These are phyloP conservation scores for Danio aesculapii DNA, from an alignment of 2,797 vertebrate species.

Conservation along the genomic window DNA sequence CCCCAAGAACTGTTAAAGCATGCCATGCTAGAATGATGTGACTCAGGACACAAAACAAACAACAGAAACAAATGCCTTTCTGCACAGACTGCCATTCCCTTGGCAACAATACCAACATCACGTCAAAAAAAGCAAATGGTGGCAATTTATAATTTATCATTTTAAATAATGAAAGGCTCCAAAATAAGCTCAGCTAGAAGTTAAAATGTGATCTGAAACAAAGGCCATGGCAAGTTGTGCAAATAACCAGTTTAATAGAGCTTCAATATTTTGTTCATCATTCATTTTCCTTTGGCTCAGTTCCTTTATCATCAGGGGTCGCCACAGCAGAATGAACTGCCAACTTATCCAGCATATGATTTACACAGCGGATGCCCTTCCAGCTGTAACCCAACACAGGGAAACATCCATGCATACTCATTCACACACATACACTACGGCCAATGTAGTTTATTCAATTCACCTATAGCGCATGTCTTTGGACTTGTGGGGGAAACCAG, in stretches of 20 bases:
- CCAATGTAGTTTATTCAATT: no score
- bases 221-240: not conserved
- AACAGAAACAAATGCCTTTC: not conserved
- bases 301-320: no score
- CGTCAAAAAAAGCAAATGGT: constrained; percentile 16
- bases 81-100: not conserved
- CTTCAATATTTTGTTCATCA: not conserved
- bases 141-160: constrained; percentile 46
- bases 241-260: not conserved
- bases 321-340: no score
- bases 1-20: not conserved
- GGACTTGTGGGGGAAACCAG: no score
- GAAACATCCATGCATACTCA: no score
- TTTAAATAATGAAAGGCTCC: constrained; percentile 33
- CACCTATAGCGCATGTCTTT: no score
- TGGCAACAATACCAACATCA: constrained; percentile 9
- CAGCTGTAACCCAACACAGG: no score
- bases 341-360: no score
- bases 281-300: no score
- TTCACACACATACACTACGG: no score
- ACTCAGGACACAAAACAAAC: constrained; percentile 15
- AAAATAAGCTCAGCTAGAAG: constrained; percentile 15
- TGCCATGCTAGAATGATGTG: not conserved
- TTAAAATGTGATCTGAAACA: not conserved
- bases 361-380: no score